Conservation (phyloP, 2,888 invertebrate genomes). For the Trypoxylon attenuatum region DNA sequence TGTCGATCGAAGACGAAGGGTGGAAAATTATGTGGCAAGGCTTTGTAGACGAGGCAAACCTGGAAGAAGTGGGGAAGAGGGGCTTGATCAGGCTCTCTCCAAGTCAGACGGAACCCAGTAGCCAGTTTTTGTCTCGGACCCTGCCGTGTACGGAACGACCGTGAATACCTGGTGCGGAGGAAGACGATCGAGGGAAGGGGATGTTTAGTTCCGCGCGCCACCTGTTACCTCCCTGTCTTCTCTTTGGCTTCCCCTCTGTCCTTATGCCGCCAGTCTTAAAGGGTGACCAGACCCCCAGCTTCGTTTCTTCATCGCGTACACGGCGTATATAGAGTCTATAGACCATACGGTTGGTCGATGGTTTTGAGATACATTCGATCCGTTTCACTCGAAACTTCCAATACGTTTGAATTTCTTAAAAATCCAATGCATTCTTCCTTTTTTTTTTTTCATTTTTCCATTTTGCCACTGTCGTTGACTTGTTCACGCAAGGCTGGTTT, state of each 20-base stretch:
- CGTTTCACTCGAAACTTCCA: background rate
- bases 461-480: too few relatives aligned
- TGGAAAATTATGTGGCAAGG: constrained; percentile 43
- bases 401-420: too few relatives aligned
- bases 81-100: constrained; percentile 41
- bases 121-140: constrained; percentile 64
- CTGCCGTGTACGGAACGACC: constrained; percentile 38
- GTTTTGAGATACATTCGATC: background rate
- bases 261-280: constrained; percentile 27
- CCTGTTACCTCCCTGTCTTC: constrained; percentile 66
- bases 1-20: constrained; percentile 16
- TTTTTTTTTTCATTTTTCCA: too few relatives aligned
- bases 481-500: background rate
- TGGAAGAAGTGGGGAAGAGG: constrained; percentile 7
- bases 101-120: constrained; percentile 60
- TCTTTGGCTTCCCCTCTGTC: constrained; percentile 37
- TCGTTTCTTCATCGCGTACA: constrained; percentile 21
- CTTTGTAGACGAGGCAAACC: constrained; percentile 29
- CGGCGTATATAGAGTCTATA: background rate
- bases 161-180: constrained; percentile 31
- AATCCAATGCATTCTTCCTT: too few relatives aligned
- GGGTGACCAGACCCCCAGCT: constrained; percentile 50
- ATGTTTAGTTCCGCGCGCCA: constrained; percentile 70
- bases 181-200: constrained; percentile 51
- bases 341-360: constrained; percentile 10